These are phyloP conservation scores for Pocota personata DNA, from an alignment of 2,888 invertebrate genomes.

Conservation along the genomic window DNA sequence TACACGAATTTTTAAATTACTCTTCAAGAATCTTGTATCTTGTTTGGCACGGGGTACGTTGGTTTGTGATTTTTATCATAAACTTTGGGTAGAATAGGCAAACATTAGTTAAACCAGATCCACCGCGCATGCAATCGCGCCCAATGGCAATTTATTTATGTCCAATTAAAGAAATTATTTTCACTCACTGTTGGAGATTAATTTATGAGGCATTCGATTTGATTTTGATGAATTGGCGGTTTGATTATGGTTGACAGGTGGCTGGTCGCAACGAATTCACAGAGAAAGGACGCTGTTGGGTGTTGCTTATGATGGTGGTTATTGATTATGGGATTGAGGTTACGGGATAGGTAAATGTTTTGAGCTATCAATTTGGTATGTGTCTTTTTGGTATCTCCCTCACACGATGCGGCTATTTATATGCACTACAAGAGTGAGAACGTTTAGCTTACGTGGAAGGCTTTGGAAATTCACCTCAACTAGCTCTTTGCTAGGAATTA, in stretches of 20 bases:
- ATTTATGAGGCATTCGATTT: slow-evolving; percentile 19
- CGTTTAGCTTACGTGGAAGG: no score
- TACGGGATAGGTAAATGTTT: neutral
- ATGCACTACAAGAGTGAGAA: no score
- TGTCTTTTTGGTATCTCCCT: no score
- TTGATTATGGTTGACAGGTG: slow-evolving; percentile 31
- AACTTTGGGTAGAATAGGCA: neutral
- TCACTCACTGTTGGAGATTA: slow-evolving; percentile 7
- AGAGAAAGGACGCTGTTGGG: neutral
- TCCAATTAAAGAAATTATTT: slow-evolving; percentile 29
- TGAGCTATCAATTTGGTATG: neutral
- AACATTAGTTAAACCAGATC: neutral
- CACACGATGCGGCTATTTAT: no score
- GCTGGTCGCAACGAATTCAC: slow-evolving; percentile 17
- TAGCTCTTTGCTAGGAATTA: no score
- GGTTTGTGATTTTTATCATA: neutral
- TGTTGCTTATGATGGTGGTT: neutral
- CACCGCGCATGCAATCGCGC: neutral
- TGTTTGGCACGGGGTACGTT: neutral
- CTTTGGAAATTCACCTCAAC: no score
- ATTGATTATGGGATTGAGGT: neutral
- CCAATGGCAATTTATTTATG: slow-evolving; percentile 17
- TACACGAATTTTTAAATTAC: slow-evolving; percentile 14
- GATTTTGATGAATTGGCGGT: slow-evolving; percentile 46
- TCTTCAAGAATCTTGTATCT: neutral